These are phyloP conservation scores for Laterallus jamaicensis DNA, from an alignment of 2,113 vertebrate species.

Conservation along the genomic window DNA sequence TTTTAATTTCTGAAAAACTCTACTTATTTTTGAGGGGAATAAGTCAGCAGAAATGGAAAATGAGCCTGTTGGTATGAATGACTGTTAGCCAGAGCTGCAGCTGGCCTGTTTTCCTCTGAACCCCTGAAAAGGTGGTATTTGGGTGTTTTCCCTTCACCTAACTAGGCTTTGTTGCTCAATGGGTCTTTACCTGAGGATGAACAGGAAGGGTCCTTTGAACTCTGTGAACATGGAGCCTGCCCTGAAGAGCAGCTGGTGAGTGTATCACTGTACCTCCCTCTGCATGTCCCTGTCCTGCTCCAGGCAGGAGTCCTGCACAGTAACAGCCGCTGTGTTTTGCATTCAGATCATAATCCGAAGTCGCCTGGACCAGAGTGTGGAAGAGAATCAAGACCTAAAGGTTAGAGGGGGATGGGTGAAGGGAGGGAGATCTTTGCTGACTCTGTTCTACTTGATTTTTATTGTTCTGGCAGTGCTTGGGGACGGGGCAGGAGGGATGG, in stretches of 20 bases:
- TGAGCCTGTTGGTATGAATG: neutral
- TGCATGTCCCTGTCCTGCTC: neutral
- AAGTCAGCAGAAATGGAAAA: neutral
- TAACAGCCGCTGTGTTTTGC: neutral
- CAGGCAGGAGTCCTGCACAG: neutral
- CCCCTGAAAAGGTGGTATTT: neutral
- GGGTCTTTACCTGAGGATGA: constrained; percentile 93
- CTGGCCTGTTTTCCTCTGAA: neutral
- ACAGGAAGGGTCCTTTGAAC: constrained; percentile 82
- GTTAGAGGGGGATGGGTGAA: constrained; percentile 64
- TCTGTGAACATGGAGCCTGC: constrained; percentile 81
- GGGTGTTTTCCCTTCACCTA: neutral
- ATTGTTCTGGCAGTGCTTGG: too few species aligned
- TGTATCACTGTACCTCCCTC: neutral
- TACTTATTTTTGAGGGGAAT: neutral
- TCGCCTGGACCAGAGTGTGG: constrained; percentile 94
- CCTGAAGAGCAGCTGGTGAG: constrained; percentile 92
- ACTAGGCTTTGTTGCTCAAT: constrained; percentile 88
- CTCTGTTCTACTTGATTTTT: neutral
- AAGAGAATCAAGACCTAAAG: constrained; percentile 92
- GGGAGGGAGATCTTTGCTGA: neutral
- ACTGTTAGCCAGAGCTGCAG: neutral
- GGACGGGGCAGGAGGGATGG: neutral
- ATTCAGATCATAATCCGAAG: constrained; percentile 88
- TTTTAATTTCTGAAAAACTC: neutral